Evolutionary conservation across 2,797 vertebrate genomes (phyloP).

Genomic region (Lerista edwardsae): DNA sequence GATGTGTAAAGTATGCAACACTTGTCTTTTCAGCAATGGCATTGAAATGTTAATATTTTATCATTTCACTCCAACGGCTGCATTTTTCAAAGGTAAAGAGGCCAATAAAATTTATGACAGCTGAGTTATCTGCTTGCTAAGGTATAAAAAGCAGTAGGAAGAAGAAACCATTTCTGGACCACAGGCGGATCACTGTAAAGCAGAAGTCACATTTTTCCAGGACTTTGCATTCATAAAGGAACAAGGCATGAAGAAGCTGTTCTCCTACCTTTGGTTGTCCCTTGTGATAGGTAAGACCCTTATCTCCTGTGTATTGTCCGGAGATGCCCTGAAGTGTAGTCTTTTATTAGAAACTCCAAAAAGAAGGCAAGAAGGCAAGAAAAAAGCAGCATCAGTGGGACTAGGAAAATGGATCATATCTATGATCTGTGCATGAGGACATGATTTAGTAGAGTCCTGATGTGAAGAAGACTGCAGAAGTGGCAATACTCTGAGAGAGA

Average conservation of each 20-base stretch:
- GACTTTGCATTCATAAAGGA: background rate
- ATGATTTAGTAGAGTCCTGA: background rate
- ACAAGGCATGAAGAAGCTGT: constrained; percentile 30
- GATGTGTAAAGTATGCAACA: constrained; percentile 6
- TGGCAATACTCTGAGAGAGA: too few relatives aligned
- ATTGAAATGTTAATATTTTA: constrained; percentile 63
- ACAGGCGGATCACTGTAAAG: background rate
- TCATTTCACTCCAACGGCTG: constrained; percentile 49
- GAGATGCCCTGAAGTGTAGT: background rate
- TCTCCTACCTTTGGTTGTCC: background rate
- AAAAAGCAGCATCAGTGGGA: background rate
- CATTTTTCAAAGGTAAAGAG: constrained; percentile 69
- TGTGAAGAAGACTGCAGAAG: background rate
- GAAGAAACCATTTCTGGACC: background rate
- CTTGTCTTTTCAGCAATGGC: background rate
- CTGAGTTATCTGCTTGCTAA: constrained; percentile 49
- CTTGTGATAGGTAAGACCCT: constrained; percentile 37
- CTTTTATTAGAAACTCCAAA: background rate
- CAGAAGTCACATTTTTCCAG: background rate
- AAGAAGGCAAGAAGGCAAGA: background rate
- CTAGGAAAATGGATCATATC: background rate
- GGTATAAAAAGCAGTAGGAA: constrained; percentile 58
- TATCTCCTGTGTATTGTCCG: background rate
- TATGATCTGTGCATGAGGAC: background rate
- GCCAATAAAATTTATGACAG: constrained; percentile 67